Conservation (phyloP, 30 jellyfish, hydroid and myxozoan species). For the Cassiopea andromeda region DNA sequence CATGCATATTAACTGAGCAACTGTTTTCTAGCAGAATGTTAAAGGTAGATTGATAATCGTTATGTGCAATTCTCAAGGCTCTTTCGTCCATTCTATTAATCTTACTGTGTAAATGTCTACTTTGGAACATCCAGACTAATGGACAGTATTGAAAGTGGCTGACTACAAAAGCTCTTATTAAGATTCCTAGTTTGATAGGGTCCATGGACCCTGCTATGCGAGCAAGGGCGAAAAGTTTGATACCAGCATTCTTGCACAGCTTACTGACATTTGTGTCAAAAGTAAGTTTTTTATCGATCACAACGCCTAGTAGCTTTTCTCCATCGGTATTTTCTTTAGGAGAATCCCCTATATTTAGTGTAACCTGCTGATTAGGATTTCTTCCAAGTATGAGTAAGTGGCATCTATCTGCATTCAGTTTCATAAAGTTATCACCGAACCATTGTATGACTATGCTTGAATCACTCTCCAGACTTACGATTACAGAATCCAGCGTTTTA, state of each 20-base stretch:
- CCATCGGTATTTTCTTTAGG: slow-evolving; percentile 5
- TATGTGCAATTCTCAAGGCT: slow-evolving; percentile 23
- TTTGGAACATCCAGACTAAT: slow-evolving; percentile 41
- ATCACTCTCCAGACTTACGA: slow-evolving; percentile 46
- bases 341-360: slow-evolving; percentile 11
- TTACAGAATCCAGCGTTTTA: slow-evolving; percentile 11
- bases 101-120: slow-evolving; percentile 1
- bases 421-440: slow-evolving; percentile 51
- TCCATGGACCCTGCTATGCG: slow-evolving; percentile 25
- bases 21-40: slow-evolving; percentile 1
- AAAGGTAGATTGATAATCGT: slow-evolving; percentile 22
- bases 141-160: slow-evolving; percentile 57
- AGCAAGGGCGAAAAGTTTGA: slow-evolving; percentile 51
- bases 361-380: slow-evolving; percentile 16
- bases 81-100: slow-evolving; percentile 10
- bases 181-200: slow-evolving; percentile 22
- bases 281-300: slow-evolving; percentile 36
- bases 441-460: slow-evolving; percentile 16
- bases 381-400: slow-evolving; percentile 36
- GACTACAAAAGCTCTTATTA: slow-evolving; percentile 37
- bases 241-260: slow-evolving; percentile 56
- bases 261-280: not conserved
- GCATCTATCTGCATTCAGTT: slow-evolving; percentile 37
- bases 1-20: slow-evolving; percentile 5
- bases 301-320: slow-evolving; percentile 55